Percentiles rank a stretch among this genome's conserved stretches.
Evolutionary conservation across 2,113 vertebrate species (phyloP).

Genomic region (Catagonus wagneri): DNA sequence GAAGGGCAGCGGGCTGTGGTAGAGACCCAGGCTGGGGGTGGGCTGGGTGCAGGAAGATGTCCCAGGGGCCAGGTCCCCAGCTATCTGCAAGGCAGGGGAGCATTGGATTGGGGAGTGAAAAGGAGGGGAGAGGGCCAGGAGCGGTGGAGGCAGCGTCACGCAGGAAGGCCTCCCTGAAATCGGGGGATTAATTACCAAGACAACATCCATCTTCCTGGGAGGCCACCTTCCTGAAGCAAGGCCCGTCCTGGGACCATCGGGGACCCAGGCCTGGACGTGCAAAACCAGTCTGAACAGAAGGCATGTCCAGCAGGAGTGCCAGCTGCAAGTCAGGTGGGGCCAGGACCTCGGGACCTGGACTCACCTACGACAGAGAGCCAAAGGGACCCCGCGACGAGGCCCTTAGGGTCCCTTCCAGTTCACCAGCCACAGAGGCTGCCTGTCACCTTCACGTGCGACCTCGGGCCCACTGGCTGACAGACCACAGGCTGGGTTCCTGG

Average conservation of each 20-base stretch:
- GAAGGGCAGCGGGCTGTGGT: background rate
- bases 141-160: background rate
- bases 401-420: background rate
- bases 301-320: accelerated
- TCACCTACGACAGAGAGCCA: accelerated
- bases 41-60: no score
- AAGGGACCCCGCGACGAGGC: background rate
- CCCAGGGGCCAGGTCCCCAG: background rate
- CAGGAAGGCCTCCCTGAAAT: accelerated
- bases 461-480: background rate
- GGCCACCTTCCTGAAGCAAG: accelerated
- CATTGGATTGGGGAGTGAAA: no score
- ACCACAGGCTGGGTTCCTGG: background rate
- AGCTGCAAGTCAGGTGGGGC: accelerated
- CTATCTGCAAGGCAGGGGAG: background rate
- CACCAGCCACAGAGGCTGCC: background rate
- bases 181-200: accelerated
- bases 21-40: background rate
- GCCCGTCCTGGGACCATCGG: background rate
- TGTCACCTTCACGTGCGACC: background rate
- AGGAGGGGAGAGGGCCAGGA: background rate
- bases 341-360: background rate
- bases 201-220: accelerated
- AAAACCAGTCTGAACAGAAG: background rate
- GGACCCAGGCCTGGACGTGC: background rate